A percentile compares a stretch with the other conserved stretches of the same genome.
Evolutionary conservation across 2,113 vertebrate genomes (phyloP).

Genomic region (Leucosticte australis): DNA sequence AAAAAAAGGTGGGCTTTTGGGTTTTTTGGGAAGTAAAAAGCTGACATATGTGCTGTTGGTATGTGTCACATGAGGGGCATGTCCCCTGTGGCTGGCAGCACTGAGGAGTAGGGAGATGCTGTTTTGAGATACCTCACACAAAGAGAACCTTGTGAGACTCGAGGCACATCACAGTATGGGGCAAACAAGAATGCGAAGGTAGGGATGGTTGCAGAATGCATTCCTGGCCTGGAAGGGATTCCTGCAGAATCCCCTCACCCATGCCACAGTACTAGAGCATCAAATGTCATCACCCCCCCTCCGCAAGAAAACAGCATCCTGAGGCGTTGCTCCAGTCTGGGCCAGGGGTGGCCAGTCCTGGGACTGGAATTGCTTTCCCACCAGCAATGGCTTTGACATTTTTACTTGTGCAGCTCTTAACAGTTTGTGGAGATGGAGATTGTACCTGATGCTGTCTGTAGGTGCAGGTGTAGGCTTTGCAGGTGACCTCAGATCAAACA

Average conservation of each 20-base stretch:
- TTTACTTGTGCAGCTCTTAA: neutral
- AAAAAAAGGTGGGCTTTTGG: neutral
- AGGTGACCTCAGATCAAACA: neutral
- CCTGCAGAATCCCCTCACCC: fast-evolving
- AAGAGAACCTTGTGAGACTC: neutral
- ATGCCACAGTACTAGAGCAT: neutral
- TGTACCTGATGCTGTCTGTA: neutral
- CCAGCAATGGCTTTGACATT: neutral
- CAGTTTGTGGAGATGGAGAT: neutral
- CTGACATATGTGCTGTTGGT: neutral
- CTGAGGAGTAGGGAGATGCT: neutral
- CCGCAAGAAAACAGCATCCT: neutral
- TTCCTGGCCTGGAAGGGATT: neutral
- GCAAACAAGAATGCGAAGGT: neutral
- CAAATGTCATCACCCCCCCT: neutral
- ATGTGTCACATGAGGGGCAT: neutral
- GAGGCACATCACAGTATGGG: fast-evolving
- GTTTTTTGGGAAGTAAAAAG: neutral
- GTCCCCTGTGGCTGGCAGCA: neutral
- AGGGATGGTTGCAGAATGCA: neutral
- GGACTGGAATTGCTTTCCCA: neutral
- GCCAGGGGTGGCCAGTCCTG: neutral
- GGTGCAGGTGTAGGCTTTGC: neutral
- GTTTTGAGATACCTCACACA: neutral
- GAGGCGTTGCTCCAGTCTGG: neutral